Evolutionary conservation across 1,140 invertebrate species (phyloP).

Genomic region (Colletes gigas): DNA sequence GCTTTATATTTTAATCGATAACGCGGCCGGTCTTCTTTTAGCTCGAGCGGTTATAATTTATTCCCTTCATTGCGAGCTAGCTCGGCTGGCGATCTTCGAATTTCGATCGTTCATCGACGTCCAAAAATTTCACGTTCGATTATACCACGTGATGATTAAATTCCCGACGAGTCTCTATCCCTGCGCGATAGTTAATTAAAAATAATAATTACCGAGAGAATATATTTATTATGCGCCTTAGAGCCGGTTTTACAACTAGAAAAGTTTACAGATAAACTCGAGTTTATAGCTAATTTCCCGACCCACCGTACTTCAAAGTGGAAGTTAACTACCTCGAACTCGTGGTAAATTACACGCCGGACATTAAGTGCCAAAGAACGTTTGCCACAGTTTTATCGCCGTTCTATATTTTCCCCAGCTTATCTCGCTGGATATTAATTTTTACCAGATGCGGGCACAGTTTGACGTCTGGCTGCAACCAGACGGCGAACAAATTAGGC

Average conservation of each 20-base stretch:
- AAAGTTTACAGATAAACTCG: conserved; percentile 60
- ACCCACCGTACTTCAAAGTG: conserved; percentile 35
- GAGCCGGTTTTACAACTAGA: conserved; percentile 50
- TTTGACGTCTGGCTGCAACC: not conserved
- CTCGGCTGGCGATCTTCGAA: too few relatives aligned
- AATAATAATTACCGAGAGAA: conserved; percentile 50
- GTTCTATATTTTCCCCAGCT: conserved; percentile 41
- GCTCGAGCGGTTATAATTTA: too few relatives aligned
- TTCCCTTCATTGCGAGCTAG: too few relatives aligned
- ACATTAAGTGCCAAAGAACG: conserved; percentile 58
- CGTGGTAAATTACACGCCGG: conserved; percentile 55
- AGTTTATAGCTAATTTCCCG: conserved; percentile 58
- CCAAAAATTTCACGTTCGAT: conserved; percentile 35
- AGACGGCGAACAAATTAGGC: not conserved
- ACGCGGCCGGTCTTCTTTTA: too few relatives aligned
- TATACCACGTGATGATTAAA: conserved; percentile 11
- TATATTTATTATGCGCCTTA: conserved; percentile 36
- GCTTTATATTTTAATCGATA: too few relatives aligned
- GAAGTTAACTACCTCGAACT: conserved; percentile 56
- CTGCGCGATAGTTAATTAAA: conserved; percentile 47
- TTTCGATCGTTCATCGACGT: too few relatives aligned
- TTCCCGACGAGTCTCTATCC: not conserved
- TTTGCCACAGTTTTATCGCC: conserved; percentile 48
- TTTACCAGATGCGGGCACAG: not conserved
- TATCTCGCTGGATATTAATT: conserved; percentile 45